Percentiles rank a stretch among this genome's conserved stretches.
Evolutionary conservation across 1,140 invertebrate species (phyloP).

Genomic region (Cheumatopsyche charites): DNA sequence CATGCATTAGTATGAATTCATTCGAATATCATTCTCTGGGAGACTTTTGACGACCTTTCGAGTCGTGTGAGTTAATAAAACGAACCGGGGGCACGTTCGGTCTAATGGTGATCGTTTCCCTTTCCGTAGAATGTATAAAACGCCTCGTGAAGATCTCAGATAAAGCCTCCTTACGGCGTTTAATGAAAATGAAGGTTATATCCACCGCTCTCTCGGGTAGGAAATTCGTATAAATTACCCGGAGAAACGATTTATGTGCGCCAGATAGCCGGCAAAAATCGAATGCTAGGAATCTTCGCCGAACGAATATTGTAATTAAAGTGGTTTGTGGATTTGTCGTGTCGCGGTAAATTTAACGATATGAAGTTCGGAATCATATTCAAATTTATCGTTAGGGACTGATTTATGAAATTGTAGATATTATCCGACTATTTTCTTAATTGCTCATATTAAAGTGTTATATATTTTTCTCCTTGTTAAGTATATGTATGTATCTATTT

Average conservation of each 20-base stretch:
- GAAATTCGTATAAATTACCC: constrained; percentile 22
- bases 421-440: too few relatives aligned
- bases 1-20: constrained; percentile 3
- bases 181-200: constrained; percentile 28
- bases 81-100: constrained; percentile 14
- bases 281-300: too few relatives aligned
- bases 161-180: constrained; percentile 21
- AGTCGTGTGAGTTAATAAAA: constrained; percentile 14
- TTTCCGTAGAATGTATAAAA: constrained; percentile 21
- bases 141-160: constrained; percentile 21
- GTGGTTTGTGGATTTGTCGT: too few relatives aligned
- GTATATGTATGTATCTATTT: too few relatives aligned
- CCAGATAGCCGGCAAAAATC: neutral
- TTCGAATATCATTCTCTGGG: neutral
- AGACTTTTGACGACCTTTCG: too few relatives aligned
- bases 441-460: too few relatives aligned
- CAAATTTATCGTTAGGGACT: too few relatives aligned
- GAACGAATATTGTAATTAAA: too few relatives aligned
- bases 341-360: too few relatives aligned
- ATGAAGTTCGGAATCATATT: too few relatives aligned
- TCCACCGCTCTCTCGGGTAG: constrained; percentile 22
- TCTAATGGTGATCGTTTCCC: constrained; percentile 22
- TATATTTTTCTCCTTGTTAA: too few relatives aligned
- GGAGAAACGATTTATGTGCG: neutral
- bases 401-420: too few relatives aligned